These are phyloP conservation scores for Agrilus planipennis DNA, from an alignment of 1,140 invertebrate genomes.

Conservation along the genomic window DNA sequence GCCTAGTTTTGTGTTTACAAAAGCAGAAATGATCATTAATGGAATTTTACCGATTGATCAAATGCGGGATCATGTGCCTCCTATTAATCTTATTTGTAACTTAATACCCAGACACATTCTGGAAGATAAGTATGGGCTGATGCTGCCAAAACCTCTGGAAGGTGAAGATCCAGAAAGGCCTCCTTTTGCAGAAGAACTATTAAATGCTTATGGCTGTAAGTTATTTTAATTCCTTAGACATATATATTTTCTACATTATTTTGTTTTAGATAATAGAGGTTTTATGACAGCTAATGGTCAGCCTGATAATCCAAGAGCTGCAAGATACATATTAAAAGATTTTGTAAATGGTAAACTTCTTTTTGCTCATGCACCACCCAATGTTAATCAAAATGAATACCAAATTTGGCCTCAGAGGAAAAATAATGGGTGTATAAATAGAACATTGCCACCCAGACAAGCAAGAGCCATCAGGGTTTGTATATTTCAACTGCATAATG, in stretches of 20 bases:
- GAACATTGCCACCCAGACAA: slow-evolving; percentile 38
- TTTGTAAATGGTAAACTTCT: slow-evolving; percentile 81
- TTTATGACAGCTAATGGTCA: slow-evolving; percentile 93
- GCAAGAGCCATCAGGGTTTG: slow-evolving; percentile 41
- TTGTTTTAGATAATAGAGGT: slow-evolving; percentile 67
- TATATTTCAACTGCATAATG: slow-evolving; percentile 6
- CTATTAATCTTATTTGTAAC: slow-evolving; percentile 56
- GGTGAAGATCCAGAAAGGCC: slow-evolving; percentile 53
- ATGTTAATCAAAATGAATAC: slow-evolving; percentile 51
- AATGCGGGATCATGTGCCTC: slow-evolving; percentile 71
- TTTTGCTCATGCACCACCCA: slow-evolving; percentile 77
- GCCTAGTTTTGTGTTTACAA: slow-evolving; percentile 87
- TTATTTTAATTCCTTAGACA: slow-evolving; percentile 3
- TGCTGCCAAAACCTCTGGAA: slow-evolving; percentile 58
- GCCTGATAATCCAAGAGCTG: slow-evolving; percentile 83
- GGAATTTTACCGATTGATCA: slow-evolving; percentile 96
- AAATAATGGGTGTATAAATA: slow-evolving; percentile 30
- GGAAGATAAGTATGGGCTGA: slow-evolving; percentile 72
- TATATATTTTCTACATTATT: slow-evolving; percentile 6
- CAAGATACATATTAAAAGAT: slow-evolving; percentile 86
- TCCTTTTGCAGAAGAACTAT: slow-evolving; percentile 68
- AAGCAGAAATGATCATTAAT: slow-evolving; percentile 88
- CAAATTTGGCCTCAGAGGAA: slow-evolving; percentile 44
- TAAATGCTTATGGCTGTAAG: slow-evolving; percentile 74
- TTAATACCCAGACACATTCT: slow-evolving; percentile 62